These are phyloP conservation scores for Callosobruchus maculatus DNA, from an alignment of 2,888 invertebrate genomes.

Conservation along the genomic window DNA sequence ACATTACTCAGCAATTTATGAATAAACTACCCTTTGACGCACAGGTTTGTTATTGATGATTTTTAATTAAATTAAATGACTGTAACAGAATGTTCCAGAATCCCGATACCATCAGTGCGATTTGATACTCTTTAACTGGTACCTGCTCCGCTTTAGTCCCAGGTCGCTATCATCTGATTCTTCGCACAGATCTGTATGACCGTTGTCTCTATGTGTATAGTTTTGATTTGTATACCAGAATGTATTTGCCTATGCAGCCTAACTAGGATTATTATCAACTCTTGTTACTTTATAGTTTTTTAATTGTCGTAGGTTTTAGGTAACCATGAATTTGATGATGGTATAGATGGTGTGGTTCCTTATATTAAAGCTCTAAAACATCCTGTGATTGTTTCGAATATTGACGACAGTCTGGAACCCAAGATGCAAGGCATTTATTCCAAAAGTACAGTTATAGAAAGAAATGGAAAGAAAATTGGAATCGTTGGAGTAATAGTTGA, in stretches of 20 bases:
- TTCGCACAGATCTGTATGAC: no score
- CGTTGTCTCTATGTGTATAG: no score
- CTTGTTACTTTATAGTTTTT: background rate
- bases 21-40: constrained; percentile 74
- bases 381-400: constrained; percentile 72
- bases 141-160: no score
- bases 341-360: constrained; percentile 66
- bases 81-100: no score
- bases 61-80: no score
- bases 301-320: constrained; percentile 64
- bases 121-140: no score
- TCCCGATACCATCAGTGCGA: no score
- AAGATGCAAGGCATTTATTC: constrained; percentile 58
- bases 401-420: constrained; percentile 68
- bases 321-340: constrained; percentile 85
- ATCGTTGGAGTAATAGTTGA: constrained; percentile 73
- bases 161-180: no score
- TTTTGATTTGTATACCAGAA: no score
- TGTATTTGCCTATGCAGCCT: no score
- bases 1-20: constrained; percentile 70
- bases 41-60: constrained; percentile 53
- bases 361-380: constrained; percentile 63
- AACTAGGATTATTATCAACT: no score
- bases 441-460: constrained; percentile 62
- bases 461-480: constrained; percentile 66